Conservation (phyloP, 2,797 vertebrate species). For the Danio albolineatus region DNA sequence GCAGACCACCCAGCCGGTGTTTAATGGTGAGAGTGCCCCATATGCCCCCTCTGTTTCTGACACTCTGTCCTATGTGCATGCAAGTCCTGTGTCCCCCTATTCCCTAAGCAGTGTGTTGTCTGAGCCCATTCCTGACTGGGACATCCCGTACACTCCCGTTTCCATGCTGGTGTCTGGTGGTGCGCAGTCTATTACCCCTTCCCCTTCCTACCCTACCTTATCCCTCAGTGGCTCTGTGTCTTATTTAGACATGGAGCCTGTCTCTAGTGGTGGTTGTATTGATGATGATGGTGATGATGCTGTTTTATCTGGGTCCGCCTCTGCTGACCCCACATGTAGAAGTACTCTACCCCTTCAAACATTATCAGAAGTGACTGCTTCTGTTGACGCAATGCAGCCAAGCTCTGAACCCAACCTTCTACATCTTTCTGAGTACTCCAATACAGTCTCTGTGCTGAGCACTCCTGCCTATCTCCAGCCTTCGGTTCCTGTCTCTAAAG, state of each 20-base stretch:
- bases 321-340: slow-evolving; percentile 74
- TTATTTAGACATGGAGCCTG: slow-evolving; percentile 73
- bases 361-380: slow-evolving; percentile 75
- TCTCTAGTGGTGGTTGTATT: slow-evolving; percentile 76
- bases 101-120: slow-evolving; percentile 82
- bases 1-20: slow-evolving; percentile 85
- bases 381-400: slow-evolving; percentile 67
- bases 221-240: slow-evolving; percentile 78
- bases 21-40: slow-evolving; percentile 89
- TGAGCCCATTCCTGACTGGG: slow-evolving; percentile 78
- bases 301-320: slow-evolving; percentile 71
- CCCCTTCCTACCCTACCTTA: slow-evolving; percentile 75
- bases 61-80: slow-evolving; percentile 87
- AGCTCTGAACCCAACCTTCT: slow-evolving; percentile 73
- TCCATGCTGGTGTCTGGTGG: slow-evolving; percentile 79
- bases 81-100: slow-evolving; percentile 83
- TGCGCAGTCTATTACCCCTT: slow-evolving; percentile 76
- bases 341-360: slow-evolving; percentile 77
- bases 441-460: slow-evolving; percentile 71
- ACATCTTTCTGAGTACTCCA: slow-evolving; percentile 73
- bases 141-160: slow-evolving; percentile 81
- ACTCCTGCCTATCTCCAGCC: slow-evolving; percentile 80
- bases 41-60: slow-evolving; percentile 71
- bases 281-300: slow-evolving; percentile 79
- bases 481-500: slow-evolving; percentile 78